Conservation (phyloP, 2,888 invertebrate species). For the Tenodera sinensis region DNA sequence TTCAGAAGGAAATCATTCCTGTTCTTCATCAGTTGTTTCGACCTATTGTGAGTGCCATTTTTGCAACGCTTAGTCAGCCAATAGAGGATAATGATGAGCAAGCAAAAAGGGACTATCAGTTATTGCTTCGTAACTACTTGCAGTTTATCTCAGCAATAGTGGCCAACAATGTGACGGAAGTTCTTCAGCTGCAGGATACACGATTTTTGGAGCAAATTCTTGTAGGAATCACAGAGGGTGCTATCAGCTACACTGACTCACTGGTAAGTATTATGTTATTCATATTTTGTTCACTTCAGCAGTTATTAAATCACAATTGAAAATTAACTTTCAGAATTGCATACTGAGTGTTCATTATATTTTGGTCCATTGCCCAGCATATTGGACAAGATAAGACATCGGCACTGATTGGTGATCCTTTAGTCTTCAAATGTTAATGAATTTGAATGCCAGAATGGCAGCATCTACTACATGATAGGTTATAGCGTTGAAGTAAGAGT, state of each 20-base stretch:
- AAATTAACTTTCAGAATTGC: too few species aligned
- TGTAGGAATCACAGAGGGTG: slow-evolving; percentile 49
- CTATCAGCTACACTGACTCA: slow-evolving; percentile 50
- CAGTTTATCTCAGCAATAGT: slow-evolving; percentile 48
- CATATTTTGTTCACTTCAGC: too few species aligned
- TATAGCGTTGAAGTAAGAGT: too few species aligned
- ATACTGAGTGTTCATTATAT: too few species aligned
- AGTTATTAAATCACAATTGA: too few species aligned
- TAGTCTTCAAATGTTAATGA: too few species aligned
- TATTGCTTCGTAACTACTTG: slow-evolving; percentile 49
- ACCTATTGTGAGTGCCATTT: slow-evolving; percentile 48
- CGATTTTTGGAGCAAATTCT: slow-evolving; percentile 43
- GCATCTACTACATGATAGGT: too few species aligned
- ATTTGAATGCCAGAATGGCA: too few species aligned
- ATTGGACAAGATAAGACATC: too few species aligned
- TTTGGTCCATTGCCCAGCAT: too few species aligned
- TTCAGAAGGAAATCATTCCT: slow-evolving; percentile 49
- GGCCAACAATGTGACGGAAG: slow-evolving; percentile 48
- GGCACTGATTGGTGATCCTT: too few species aligned
- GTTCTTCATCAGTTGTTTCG: slow-evolving; percentile 50
- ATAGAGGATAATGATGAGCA: slow-evolving; percentile 48
- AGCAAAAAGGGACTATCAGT: slow-evolving; percentile 45
- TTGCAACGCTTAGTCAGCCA: slow-evolving; percentile 43
- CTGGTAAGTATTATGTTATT: slow-evolving; percentile 37
- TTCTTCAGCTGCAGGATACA: slow-evolving; percentile 40